A percentile compares a stretch with the other conserved stretches of the same genome.
These are phyloP conservation scores for Drosophila quinaria DNA, from an alignment of 2,888 invertebrate genomes.

Conservation along the genomic window DNA sequence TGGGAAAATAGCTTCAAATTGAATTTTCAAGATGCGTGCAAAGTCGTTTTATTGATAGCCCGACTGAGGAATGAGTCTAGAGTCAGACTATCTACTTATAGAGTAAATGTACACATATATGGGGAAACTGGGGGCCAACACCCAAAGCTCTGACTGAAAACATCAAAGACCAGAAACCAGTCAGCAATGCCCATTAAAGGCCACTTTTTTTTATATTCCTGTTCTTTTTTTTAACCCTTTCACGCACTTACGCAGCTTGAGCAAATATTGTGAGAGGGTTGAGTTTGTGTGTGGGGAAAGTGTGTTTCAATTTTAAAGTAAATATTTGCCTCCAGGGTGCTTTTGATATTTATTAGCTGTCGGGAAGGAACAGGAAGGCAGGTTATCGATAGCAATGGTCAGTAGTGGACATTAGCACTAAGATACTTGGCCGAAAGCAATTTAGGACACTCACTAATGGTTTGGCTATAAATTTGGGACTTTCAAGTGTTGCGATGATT, in stretches of 20 bases:
- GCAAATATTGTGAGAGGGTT: constrained; percentile 40
- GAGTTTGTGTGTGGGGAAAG: constrained; percentile 22
- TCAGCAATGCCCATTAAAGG: constrained; percentile 68
- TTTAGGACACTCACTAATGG: constrained; percentile 53
- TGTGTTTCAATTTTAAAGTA: constrained; percentile 79
- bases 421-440: constrained; percentile 67
- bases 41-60: constrained; percentile 62
- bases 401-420: constrained; percentile 67
- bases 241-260: constrained; percentile 71
- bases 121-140: constrained; percentile 51
- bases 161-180: constrained; percentile 67
- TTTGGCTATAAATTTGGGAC: constrained; percentile 62
- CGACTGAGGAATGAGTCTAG: constrained; percentile 6
- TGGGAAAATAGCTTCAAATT: constrained; percentile 72
- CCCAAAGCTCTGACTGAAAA: constrained; percentile 53
- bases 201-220: constrained; percentile 30
- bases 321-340: constrained; percentile 84
- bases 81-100: constrained; percentile 29
- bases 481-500: constrained; percentile 46
- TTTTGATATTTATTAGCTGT: constrained; percentile 83
- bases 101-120: constrained; percentile 1
- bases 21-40: constrained; percentile 62
- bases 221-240: constrained; percentile 64
- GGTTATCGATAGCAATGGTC: constrained; percentile 44
- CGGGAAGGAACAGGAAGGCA: constrained; percentile 24